Evolutionary conservation across 2,888 invertebrate genomes (phyloP), one percentile per base, ranked within the genome.

Genomic region (Oeneis ivallda): DNA sequence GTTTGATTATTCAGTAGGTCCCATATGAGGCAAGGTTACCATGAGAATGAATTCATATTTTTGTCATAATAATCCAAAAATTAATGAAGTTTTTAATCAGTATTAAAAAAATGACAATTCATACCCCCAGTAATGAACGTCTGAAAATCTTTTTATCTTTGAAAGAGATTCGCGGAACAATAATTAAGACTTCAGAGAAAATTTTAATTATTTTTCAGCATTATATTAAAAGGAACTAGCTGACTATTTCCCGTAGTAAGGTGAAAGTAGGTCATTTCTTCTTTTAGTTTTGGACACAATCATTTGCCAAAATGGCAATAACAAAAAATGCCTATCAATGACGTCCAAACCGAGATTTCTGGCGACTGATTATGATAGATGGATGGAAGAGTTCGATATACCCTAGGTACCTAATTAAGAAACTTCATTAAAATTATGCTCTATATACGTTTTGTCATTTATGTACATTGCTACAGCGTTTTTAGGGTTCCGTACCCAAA

Each of bases 61-160:
- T 43, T 17, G 17, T 47, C 52, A 7, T 54, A 17, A 50, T 41
- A 60, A 64, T 56, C 52, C 53, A 64, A 58, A 58, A 37, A 26
- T 47, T 61, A 61, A 67, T 45, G 47, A 58, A 65, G 39, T 53
- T 45, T 64, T 45, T 47, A 26, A 53, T 32, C 65, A 26, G 47
- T 56, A 65, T 41, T 61, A 57, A 61, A 64, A 61, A 65, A 52
- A 59, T 56, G 54, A 65, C 65, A 54, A 59, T 59, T 65, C 59
- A 65, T 60, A 63, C 49, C 19, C 15, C 43, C 65, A 69, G 64
- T 64, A 69, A 66, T 64, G 64, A 26, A 66, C 61, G 57, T 34
- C 53, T 41, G 53, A 66, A 68, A 68, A 53, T 66, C 63, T 64
- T 64, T 66, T 68, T 68, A 54, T 61, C 41, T 37, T 17, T 53